These are phyloP conservation scores for Psilanteris sp. DNA, from an alignment of 1,140 invertebrate species.

Conservation along the genomic window DNA sequence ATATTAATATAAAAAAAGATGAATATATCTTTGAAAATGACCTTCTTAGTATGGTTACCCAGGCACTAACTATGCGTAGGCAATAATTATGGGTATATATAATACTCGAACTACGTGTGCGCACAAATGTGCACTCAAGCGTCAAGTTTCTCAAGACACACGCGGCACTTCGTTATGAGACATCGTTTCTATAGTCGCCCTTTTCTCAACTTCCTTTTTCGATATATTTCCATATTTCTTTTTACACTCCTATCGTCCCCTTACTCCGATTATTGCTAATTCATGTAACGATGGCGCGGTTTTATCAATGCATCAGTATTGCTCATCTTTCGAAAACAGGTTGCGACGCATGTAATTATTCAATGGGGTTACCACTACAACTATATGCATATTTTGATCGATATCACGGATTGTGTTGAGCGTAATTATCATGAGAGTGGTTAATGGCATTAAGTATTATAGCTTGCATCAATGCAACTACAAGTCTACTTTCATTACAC, in stretches of 20 bases:
- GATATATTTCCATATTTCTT: constrained; percentile 50
- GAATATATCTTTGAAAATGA: constrained; percentile 69
- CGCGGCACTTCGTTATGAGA: constrained; percentile 57
- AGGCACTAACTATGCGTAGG: constrained; percentile 72
- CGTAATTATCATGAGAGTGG: constrained; percentile 75
- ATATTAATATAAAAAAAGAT: constrained; percentile 54
- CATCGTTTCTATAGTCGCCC: constrained; percentile 40
- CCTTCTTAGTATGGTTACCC: constrained; percentile 76
- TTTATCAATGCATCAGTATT: constrained; percentile 69
- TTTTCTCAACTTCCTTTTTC: constrained; percentile 25
- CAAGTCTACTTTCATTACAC: constrained; percentile 50
- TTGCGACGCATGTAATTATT: constrained; percentile 75
- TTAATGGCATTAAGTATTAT: constrained; percentile 72
- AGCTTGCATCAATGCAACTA: constrained; percentile 63
- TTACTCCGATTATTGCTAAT: constrained; percentile 64
- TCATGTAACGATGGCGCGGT: constrained; percentile 67
- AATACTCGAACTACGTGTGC: constrained; percentile 70
- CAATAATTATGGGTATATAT: constrained; percentile 76
- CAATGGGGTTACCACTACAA: constrained; percentile 69
- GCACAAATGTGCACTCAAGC: constrained; percentile 75
- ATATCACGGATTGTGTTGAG: constrained; percentile 74
- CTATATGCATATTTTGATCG: constrained; percentile 71
- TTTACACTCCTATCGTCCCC: constrained; percentile 55
- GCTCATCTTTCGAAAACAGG: constrained; percentile 70
- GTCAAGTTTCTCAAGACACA: constrained; percentile 73